Evolutionary conservation across 1,140 invertebrate genomes (phyloP).

Genomic region (Pogonus chalceus): DNA sequence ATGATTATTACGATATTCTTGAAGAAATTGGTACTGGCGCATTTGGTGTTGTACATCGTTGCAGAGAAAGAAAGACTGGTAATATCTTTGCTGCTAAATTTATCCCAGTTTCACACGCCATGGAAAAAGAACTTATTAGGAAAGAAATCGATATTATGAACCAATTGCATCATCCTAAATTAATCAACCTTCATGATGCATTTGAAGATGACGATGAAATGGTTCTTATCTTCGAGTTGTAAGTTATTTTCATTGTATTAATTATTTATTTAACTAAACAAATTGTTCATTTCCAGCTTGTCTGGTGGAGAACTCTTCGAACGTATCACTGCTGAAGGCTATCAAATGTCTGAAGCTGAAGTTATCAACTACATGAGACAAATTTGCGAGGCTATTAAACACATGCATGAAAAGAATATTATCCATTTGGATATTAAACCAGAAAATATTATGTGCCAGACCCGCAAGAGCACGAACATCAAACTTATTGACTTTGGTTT

Average conservation of each 20-base stretch:
- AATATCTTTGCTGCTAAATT: slow-evolving; percentile 99
- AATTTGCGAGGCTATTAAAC: slow-evolving; percentile 94
- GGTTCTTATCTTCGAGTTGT: slow-evolving; percentile 99
- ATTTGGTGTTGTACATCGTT: slow-evolving; percentile 97
- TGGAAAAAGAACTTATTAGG: slow-evolving; percentile 93
- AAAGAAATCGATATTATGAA: slow-evolving; percentile 99
- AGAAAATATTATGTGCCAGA: slow-evolving; percentile 99
- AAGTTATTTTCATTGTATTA: slow-evolving; percentile 40
- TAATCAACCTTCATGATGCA: slow-evolving; percentile 97
- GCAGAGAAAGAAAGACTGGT: slow-evolving; percentile 89
- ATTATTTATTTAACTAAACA: slow-evolving; percentile 13
- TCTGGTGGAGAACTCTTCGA: slow-evolving; percentile 98
- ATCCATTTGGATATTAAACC: slow-evolving; percentile 96
- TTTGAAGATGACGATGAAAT: slow-evolving; percentile 99
- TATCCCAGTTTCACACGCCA: slow-evolving; percentile 88
- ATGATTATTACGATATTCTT: slow-evolving; percentile 96
- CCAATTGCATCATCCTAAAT: slow-evolving; percentile 91
- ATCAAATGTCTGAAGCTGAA: slow-evolving; percentile 98
- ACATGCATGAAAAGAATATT: slow-evolving; percentile 99
- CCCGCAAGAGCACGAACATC: slow-evolving; percentile 84
- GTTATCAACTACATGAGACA: slow-evolving; percentile 99
- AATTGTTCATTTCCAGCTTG: slow-evolving; percentile 49
- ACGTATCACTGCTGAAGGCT: slow-evolving; percentile 93
- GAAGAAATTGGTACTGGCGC: slow-evolving; percentile 99
- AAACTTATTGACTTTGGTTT: slow-evolving; percentile 99